These are phyloP conservation scores for Leptinotarsa undecemlineata DNA, from an alignment of 1,140 invertebrate genomes.

Conservation along the genomic window DNA sequence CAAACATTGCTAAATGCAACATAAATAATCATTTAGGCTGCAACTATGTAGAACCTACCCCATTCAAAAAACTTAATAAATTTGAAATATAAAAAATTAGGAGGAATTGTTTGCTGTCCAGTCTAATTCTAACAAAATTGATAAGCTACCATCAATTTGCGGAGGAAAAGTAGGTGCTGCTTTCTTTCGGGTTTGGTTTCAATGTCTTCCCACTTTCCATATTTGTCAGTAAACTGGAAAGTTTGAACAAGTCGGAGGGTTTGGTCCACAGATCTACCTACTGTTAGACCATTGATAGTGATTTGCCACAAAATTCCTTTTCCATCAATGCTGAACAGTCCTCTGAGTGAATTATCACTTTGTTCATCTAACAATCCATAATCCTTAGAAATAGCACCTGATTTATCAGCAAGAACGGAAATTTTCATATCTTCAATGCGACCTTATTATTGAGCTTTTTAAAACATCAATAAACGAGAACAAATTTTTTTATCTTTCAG, in stretches of 20 bases:
- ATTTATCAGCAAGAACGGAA: slow-evolving; percentile 94
- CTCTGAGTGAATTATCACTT: slow-evolving; percentile 91
- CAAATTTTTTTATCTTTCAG: too few species aligned
- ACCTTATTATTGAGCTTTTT: too few species aligned
- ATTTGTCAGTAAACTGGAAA: slow-evolving; percentile 93
- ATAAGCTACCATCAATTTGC: too few species aligned
- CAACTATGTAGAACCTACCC: too few species aligned
- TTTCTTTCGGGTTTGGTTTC: slow-evolving; percentile 83
- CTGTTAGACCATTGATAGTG: slow-evolving; percentile 97
- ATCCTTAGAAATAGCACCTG: slow-evolving; percentile 77
- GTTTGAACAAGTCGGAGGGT: slow-evolving; percentile 93
- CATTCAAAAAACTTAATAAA: too few species aligned
- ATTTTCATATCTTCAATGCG: slow-evolving; percentile 91
- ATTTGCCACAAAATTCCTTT: slow-evolving; percentile 88
- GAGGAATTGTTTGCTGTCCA: too few species aligned
- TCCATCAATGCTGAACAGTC: slow-evolving; percentile 96
- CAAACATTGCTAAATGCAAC: too few species aligned
- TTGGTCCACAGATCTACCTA: slow-evolving; percentile 90
- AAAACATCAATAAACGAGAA: too few species aligned
- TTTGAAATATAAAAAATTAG: too few species aligned
- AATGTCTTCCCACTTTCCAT: slow-evolving; percentile 92
- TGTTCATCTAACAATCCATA: slow-evolving; percentile 96
- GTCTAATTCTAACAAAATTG: too few species aligned
- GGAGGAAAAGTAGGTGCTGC: slow-evolving; percentile 82
- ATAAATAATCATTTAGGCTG: too few species aligned